phyloP scores from a whole-genome alignment of 64 coral and sea anemone species.

The Dendrophyllia cribrosa region DNA sequence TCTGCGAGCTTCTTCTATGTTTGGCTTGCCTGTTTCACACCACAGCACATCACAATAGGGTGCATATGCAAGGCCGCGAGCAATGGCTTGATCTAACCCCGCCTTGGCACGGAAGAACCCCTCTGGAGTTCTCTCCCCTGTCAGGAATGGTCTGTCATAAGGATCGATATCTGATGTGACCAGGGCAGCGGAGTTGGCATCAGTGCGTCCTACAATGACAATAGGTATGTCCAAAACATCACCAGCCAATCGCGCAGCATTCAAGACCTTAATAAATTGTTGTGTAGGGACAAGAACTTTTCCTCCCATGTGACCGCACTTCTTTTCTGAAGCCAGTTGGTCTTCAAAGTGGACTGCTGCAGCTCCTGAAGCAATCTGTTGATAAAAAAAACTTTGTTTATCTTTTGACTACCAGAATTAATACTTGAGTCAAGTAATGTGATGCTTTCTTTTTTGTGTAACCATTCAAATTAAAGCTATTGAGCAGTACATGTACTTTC shows the following conservation, averaged over 20 bases:
- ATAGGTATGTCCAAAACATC: slow-evolving; percentile 88
- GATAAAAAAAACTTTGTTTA: background rate
- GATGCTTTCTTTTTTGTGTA: too few relatives aligned
- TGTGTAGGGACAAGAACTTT: slow-evolving; percentile 96
- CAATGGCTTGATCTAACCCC: slow-evolving; percentile 97
- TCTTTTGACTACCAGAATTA: background rate
- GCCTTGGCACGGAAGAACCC: slow-evolving; percentile 87
- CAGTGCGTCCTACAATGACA: slow-evolving; percentile 95
- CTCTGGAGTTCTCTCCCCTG: slow-evolving; percentile 93
- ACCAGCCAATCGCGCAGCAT: slow-evolving; percentile 90
- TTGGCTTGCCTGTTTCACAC: slow-evolving; percentile 99
- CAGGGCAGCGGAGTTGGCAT: slow-evolving; percentile 95
- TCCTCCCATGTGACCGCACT: slow-evolving; percentile 99
- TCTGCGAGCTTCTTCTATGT: slow-evolving; percentile 90
- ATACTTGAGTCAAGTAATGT: background rate
- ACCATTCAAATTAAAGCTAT: too few relatives aligned
- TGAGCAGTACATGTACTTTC: too few relatives aligned
- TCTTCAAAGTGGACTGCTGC: slow-evolving; percentile 97
- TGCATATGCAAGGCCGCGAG: slow-evolving; percentile 92
- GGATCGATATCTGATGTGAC: slow-evolving; percentile 97
- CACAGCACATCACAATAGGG: slow-evolving; percentile 97
- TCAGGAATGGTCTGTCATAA: slow-evolving; percentile 91
- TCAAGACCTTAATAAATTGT: slow-evolving; percentile 93
- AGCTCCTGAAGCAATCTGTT: slow-evolving; percentile 93
- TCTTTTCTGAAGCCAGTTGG: slow-evolving; percentile 98